Evolutionary conservation across 2,113 vertebrate species (phyloP).

Genomic region (Eptatretus burgeri): DNA sequence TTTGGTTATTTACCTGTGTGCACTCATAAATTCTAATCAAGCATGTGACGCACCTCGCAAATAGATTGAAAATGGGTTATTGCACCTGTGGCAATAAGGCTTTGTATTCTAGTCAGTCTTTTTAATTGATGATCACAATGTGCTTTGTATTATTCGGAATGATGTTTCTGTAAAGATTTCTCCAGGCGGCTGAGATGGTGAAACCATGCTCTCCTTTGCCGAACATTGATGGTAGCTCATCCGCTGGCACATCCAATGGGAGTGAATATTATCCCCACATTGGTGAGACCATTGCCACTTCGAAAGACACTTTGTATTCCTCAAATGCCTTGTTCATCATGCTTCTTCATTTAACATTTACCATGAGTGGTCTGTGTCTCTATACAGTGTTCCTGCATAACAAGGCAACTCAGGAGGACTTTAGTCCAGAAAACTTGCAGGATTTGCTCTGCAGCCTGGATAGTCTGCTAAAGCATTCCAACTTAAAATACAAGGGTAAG

Average conservation of each 20-base stretch:
- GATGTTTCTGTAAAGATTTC: constrained; percentile 21
- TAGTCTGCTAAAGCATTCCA: constrained; percentile 52
- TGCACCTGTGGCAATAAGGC: too few relatives aligned
- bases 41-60: too few relatives aligned
- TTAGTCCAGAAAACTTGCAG: constrained; percentile 42
- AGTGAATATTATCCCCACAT: constrained; percentile 49
- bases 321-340: too few relatives aligned
- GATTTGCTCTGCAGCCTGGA: constrained; percentile 47
- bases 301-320: too few relatives aligned
- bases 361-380: background rate
- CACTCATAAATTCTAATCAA: too few relatives aligned
- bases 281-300: constrained; percentile 14
- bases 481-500: constrained; percentile 51
- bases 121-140: too few relatives aligned
- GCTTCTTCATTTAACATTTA: too few relatives aligned
- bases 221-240: constrained; percentile 39
- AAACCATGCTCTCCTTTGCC: constrained; percentile 58
- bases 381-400: constrained; percentile 48
- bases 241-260: constrained; percentile 32
- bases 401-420: constrained; percentile 42
- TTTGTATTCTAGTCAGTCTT: too few relatives aligned
- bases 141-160: too few relatives aligned
- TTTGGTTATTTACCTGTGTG: too few relatives aligned
- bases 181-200: constrained; percentile 62
- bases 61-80: too few relatives aligned